phyloP scores from a whole-genome alignment of 2,113 vertebrate genomes.

The Corythoichthys haematopterus region DNA sequence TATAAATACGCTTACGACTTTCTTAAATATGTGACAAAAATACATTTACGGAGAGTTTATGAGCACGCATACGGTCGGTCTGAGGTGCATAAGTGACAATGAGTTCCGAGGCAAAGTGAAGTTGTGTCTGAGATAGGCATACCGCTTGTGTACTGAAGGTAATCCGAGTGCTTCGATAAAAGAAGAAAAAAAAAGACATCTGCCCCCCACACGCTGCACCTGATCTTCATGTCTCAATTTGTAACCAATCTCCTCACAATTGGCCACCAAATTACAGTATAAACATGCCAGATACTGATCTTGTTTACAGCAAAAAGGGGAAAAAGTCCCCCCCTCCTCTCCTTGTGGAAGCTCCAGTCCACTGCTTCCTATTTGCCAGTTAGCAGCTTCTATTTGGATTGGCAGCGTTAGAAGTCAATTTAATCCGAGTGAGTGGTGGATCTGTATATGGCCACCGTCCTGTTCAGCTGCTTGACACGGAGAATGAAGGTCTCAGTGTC shows the following conservation, averaged over 20 bases:
- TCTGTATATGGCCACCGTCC: background rate
- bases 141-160: slow-evolving; percentile 27
- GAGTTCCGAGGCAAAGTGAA: background rate
- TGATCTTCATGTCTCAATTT: slow-evolving; percentile 79
- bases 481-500: no score
- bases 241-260: slow-evolving; percentile 73
- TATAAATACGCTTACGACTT: slow-evolving; percentile 62
- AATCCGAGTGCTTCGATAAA: slow-evolving; percentile 8
- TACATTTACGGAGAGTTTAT: slow-evolving; percentile 55
- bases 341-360: slow-evolving; percentile 26
- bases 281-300: slow-evolving; percentile 75
- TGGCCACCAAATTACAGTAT: slow-evolving; percentile 69
- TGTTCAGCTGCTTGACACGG: no score
- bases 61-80: slow-evolving; percentile 25
- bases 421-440: background rate
- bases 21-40: slow-evolving; percentile 69
- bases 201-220: slow-evolving; percentile 59
- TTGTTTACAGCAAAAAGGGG: slow-evolving; percentile 68
- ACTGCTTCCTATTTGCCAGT: slow-evolving; percentile 33
- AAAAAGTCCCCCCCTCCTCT: slow-evolving; percentile 13
- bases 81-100: slow-evolving; percentile 3
- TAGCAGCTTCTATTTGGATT: background rate
- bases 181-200: slow-evolving; percentile 18
- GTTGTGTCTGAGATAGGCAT: background rate
- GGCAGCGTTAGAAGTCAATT: background rate